A percentile compares a stretch with the other conserved stretches of the same genome.
Conservation (phyloP, 2,113 vertebrate genomes). For the Callaeas wilsoni region DNA sequence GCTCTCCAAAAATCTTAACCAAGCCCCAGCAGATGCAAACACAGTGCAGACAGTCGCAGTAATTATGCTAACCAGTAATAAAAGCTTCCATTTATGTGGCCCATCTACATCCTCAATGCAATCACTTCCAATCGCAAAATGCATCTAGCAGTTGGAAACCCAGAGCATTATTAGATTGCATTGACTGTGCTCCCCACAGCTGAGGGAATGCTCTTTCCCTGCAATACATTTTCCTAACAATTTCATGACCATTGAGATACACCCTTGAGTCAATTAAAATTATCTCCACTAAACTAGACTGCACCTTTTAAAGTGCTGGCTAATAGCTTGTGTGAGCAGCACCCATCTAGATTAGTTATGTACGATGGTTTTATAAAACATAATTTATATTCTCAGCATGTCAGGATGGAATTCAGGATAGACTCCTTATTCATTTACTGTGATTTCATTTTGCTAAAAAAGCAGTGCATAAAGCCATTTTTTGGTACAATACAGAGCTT, state of each 20-base stretch:
- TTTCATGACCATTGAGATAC: slow-evolving; percentile 47
- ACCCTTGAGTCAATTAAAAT: slow-evolving; percentile 66
- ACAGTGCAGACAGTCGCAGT: not conserved
- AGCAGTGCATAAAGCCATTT: not conserved
- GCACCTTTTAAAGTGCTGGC: slow-evolving; percentile 56
- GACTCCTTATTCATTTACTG: slow-evolving; percentile 22
- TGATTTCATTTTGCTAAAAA: slow-evolving; percentile 37
- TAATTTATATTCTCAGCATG: slow-evolving; percentile 56
- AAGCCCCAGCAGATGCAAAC: slow-evolving; percentile 37
- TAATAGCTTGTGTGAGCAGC: slow-evolving; percentile 14
- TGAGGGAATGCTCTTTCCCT: slow-evolving; percentile 26
- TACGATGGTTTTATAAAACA: not conserved
- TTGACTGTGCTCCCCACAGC: slow-evolving; percentile 28
- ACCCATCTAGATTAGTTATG: slow-evolving; percentile 21
- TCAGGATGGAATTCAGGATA: not conserved
- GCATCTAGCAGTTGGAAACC: slow-evolving; percentile 43
- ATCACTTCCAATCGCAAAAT: slow-evolving; percentile 20
- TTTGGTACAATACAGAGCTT: not conserved
- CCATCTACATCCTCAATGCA: slow-evolving; percentile 24
- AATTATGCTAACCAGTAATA: slow-evolving; percentile 57
- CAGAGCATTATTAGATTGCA: slow-evolving; percentile 33
- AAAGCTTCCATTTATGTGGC: slow-evolving; percentile 42
- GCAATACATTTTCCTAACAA: slow-evolving; percentile 52
- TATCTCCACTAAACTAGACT: slow-evolving; percentile 54
- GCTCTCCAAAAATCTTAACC: slow-evolving; percentile 15